A percentile compares a stretch with the other conserved stretches of the same genome.
These are phyloP conservation scores for Agrotis puta DNA, from an alignment of 2,888 invertebrate species.

Conservation along the genomic window DNA sequence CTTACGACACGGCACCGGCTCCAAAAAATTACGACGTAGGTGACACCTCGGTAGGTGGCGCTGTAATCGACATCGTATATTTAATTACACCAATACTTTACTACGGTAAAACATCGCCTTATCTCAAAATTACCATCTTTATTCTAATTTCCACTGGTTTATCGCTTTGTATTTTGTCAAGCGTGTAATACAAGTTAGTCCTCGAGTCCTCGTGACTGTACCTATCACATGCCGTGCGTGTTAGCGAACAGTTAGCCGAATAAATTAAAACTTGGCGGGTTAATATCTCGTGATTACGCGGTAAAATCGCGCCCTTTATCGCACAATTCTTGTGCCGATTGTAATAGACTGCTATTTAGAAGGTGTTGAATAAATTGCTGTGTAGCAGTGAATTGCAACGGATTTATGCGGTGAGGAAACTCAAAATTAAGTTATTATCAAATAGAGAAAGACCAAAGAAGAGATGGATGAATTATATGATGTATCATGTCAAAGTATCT, in stretches of 20 bases:
- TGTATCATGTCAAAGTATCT: too few relatives aligned
- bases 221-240: conserved; percentile 57
- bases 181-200: background rate
- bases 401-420: background rate
- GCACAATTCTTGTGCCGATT: conserved; percentile 38
- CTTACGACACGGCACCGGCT: too few relatives aligned
- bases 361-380: conserved; percentile 42
- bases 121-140: too few relatives aligned
- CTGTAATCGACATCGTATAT: too few relatives aligned
- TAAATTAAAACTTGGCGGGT: conserved; percentile 70
- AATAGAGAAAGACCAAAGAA: background rate
- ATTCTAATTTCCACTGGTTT: too few relatives aligned
- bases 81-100: too few relatives aligned
- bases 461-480: too few relatives aligned
- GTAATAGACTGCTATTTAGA: conserved; percentile 43
- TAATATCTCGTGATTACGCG: conserved; percentile 52
- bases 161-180: too few relatives aligned
- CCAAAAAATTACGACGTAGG: too few relatives aligned
- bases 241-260: conserved; percentile 64
- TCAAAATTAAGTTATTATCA: too few relatives aligned
- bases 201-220: background rate
- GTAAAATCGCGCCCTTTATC: conserved; percentile 46
- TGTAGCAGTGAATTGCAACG: background rate
- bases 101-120: too few relatives aligned
- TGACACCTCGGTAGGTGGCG: too few relatives aligned